Evolutionary conservation across 2,113 vertebrate species (phyloP).

Genomic region (mouse (Mus musculus)): DNA sequence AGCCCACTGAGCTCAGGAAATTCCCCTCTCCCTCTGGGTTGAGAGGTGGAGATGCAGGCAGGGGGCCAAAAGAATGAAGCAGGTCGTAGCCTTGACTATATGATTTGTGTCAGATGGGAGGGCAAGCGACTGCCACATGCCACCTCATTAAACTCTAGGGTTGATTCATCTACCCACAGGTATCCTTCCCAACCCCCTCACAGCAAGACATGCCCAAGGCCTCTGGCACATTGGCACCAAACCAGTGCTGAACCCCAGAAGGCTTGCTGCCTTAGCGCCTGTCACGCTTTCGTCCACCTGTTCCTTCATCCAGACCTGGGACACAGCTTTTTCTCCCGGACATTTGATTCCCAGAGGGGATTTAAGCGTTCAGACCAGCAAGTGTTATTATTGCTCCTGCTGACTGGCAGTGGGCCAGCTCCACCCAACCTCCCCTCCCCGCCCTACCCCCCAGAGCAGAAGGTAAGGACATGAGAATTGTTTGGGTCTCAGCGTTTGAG

Average conservation of each 20-base stretch:
- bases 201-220: background rate
- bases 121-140: background rate
- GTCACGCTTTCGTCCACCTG: background rate
- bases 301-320: background rate
- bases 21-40: background rate
- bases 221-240: background rate
- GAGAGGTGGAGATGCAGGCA: too few relatives aligned
- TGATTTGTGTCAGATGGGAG: too few relatives aligned
- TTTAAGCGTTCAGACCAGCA: background rate
- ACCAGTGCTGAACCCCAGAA: background rate
- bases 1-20: background rate
- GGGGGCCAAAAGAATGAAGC: background rate
- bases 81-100: rapidly evolving
- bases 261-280: background rate
- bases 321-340: background rate
- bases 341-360: background rate
- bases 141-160: background rate
- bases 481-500: background rate
- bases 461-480: too few relatives aligned
- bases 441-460: background rate
- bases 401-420: too few relatives aligned
- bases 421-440: background rate
- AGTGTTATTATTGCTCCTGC: background rate
- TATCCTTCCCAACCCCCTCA: too few relatives aligned
- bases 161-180: background rate